Conservation (phyloP, 2,113 vertebrate species). For the Monopterus albus region DNA sequence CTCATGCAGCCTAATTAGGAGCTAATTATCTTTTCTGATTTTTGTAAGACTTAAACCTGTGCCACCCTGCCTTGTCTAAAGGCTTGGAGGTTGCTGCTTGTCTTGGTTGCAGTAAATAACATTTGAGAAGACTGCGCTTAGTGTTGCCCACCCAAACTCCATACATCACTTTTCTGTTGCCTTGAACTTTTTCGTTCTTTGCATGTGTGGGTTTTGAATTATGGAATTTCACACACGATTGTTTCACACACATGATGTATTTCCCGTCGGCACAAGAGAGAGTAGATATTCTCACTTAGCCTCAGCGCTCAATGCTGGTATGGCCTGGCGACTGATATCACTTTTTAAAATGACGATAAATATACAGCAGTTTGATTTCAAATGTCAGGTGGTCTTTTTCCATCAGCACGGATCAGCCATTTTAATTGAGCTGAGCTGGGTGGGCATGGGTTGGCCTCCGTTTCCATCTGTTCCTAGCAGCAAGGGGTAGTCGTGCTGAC, state of each 20-base stretch:
- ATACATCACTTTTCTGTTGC: not conserved
- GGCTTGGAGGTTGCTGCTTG: not conserved
- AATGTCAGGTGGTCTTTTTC: conserved; percentile 28
- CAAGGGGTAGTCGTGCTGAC: too few relatives aligned
- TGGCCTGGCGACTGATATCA: not conserved
- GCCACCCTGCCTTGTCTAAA: not conserved
- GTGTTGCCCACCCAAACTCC: not conserved
- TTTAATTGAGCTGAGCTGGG: too few relatives aligned
- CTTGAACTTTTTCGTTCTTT: not conserved
- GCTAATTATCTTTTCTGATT: conserved; percentile 34
- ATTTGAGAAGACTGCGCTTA: not conserved
- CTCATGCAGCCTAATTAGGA: conserved; percentile 47
- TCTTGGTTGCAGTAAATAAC: conserved; percentile 19
- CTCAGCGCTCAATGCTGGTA: not conserved
- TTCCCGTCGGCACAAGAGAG: not conserved
- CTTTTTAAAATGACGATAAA: not conserved
- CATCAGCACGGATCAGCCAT: too few relatives aligned
- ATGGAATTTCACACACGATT: not conserved
- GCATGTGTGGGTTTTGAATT: not conserved
- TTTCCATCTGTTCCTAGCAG: too few relatives aligned
- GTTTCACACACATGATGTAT: too few relatives aligned
- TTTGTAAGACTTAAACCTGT: conserved; percentile 16
- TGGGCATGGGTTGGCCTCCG: too few relatives aligned
- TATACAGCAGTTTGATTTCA: conserved; percentile 6
- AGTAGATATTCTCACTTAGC: not conserved